These are phyloP conservation scores for Tineola bisselliella DNA, from an alignment of 2,888 invertebrate species.

Conservation along the genomic window DNA sequence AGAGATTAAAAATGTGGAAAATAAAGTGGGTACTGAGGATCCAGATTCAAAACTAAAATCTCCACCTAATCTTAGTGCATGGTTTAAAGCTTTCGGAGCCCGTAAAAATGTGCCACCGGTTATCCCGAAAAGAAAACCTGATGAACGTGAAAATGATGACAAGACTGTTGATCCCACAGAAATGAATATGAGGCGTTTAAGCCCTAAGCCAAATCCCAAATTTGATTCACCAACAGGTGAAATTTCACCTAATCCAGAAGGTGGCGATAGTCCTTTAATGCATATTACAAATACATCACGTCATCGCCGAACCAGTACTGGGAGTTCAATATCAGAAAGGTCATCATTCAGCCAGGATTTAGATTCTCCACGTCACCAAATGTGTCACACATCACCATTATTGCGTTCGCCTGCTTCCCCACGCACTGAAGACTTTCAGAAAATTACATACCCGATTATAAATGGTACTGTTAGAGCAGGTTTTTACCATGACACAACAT, in stretches of 20 bases:
- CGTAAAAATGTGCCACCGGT: constrained; percentile 74
- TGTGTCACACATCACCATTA: constrained; percentile 77
- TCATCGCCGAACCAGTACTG: constrained; percentile 79
- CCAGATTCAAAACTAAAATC: constrained; percentile 65
- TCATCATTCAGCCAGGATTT: constrained; percentile 82
- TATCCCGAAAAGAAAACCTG: constrained; percentile 72
- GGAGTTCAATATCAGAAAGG: constrained; percentile 81
- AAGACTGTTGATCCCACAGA: constrained; percentile 36
- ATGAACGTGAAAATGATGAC: constrained; percentile 60
- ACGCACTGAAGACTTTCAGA: constrained; percentile 74
- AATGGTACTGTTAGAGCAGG: constrained; percentile 87
- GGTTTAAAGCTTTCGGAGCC: constrained; percentile 92
- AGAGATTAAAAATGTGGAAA: constrained; percentile 52
- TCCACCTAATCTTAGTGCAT: constrained; percentile 88
- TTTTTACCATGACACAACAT: constrained; percentile 89
- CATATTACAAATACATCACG: constrained; percentile 47
- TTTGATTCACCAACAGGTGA: constrained; percentile 50
- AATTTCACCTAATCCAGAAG: constrained; percentile 49
- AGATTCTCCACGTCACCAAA: constrained; percentile 78
- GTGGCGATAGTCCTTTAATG: constrained; percentile 51
- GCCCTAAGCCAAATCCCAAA: constrained; percentile 41
- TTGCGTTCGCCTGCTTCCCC: constrained; percentile 83
- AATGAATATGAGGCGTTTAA: constrained; percentile 33
- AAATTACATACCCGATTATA: constrained; percentile 76
- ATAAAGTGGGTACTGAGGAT: constrained; percentile 34